Percentiles rank a stretch among this genome's conserved stretches.
Evolutionary conservation across 2,888 invertebrate species (phyloP).

Genomic region (Pristionchus arcanus): DNA sequence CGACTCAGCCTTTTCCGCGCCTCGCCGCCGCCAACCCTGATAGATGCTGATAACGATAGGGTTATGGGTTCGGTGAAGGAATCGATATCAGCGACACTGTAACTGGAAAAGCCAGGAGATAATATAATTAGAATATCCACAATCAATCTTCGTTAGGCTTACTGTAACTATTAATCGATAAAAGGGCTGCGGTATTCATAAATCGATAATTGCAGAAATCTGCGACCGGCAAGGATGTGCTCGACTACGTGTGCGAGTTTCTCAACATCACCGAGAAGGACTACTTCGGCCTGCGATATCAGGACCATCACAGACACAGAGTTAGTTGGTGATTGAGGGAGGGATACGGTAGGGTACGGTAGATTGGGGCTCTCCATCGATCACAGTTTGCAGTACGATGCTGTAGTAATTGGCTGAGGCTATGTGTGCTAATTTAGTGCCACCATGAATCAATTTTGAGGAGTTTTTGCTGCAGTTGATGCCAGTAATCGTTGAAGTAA

Average conservation of each 20-base stretch:
- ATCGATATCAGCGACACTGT: no score
- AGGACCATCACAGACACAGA: conserved; percentile 91
- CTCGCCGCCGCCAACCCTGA: not conserved
- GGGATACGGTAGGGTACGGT: conserved; percentile 23
- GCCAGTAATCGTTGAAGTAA: no score
- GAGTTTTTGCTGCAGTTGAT: no score
- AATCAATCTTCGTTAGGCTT: no score
- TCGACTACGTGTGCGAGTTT: conserved; percentile 93
- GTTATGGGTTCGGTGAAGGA: not conserved
- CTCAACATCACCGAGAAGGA: conserved; percentile 93
- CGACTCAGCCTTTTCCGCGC: not conserved
- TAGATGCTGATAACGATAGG: not conserved
- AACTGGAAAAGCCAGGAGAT: no score
- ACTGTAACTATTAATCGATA: not conserved
- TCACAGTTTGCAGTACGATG: no score
- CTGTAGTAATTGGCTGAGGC: no score
- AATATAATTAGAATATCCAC: no score
- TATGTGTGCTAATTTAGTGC: no score
- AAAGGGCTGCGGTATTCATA: not conserved
- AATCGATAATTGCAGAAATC: conserved; percentile 66
- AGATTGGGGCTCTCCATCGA: not conserved
- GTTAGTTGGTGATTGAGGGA: conserved; percentile 83
- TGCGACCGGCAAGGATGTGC: conserved; percentile 88
- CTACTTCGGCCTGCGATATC: conserved; percentile 94
- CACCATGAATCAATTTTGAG: no score